Percentiles rank a stretch among this genome's conserved stretches.
Conservation (phyloP, 2,113 vertebrate species). For the Tinamus guttatus region DNA sequence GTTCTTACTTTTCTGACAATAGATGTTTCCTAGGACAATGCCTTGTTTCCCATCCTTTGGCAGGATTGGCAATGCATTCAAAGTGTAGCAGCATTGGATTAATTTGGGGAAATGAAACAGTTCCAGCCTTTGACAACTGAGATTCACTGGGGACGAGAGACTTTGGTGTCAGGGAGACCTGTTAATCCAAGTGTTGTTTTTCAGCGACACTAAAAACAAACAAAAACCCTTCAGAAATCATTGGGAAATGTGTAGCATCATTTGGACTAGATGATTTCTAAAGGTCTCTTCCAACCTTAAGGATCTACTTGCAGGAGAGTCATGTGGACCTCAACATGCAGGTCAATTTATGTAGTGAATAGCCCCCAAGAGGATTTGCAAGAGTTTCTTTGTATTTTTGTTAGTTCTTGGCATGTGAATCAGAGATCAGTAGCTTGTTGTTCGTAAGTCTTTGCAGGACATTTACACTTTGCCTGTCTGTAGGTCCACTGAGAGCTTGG, state of each 20-base stretch:
- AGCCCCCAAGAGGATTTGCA: not conserved
- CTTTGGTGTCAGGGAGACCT: not conserved
- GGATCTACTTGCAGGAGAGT: not conserved
- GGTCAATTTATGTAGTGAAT: not conserved
- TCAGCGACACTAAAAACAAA: not conserved
- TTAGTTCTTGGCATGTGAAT: accelerated
- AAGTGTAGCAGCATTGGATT: not conserved
- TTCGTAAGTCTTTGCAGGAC: not conserved
- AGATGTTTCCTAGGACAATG: not conserved
- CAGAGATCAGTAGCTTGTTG: not conserved
- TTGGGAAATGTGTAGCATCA: not conserved
- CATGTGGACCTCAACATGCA: not conserved
- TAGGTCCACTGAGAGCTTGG: not conserved
- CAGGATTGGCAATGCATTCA: not conserved
- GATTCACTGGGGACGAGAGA: not conserved
- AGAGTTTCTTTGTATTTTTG: not conserved
- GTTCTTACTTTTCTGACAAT: not conserved
- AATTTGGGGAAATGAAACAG: not conserved
- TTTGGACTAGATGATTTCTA: too few relatives aligned
- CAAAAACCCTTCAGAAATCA: too few relatives aligned
- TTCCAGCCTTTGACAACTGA: not conserved
- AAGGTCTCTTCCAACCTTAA: too few relatives aligned
- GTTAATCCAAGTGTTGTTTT: not conserved
- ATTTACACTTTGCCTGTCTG: not conserved
- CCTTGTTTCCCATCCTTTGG: not conserved